phyloP scores from a whole-genome alignment of 2,113 vertebrate genomes.

The Cynopterus brachyotis region DNA sequence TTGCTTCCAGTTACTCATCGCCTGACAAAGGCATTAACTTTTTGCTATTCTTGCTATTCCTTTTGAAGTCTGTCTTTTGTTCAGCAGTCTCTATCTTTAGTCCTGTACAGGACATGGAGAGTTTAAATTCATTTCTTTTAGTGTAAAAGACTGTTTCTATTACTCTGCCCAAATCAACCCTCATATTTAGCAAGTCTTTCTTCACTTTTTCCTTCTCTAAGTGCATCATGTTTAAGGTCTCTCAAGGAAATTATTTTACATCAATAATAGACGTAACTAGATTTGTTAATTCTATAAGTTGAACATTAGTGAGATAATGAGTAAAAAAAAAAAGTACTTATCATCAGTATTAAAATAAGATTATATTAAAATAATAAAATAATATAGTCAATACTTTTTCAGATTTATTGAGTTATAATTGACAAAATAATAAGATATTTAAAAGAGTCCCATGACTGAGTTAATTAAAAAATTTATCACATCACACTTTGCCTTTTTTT shows the following conservation, averaged over 20 bases:
- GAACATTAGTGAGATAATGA: background rate
- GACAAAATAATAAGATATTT: background rate
- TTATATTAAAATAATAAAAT: background rate
- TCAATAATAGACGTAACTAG: background rate
- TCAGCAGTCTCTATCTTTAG: background rate
- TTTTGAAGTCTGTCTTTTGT: background rate
- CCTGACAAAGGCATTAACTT: background rate
- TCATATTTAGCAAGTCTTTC: background rate
- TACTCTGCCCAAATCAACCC: background rate
- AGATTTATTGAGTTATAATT: background rate
- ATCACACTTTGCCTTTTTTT: background rate
- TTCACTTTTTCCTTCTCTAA: background rate
- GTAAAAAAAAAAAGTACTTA: background rate
- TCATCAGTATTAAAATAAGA: background rate
- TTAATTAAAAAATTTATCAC: background rate
- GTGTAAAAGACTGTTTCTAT: background rate
- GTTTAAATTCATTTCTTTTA: background rate
- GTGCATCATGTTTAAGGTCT: background rate
- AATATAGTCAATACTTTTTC: background rate
- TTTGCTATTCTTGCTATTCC: background rate
- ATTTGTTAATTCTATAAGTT: background rate
- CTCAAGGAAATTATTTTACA: background rate
- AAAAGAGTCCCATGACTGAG: background rate
- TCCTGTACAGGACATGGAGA: background rate
- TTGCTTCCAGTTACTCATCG: background rate